Percentiles rank a stretch among this genome's conserved stretches.
Evolutionary conservation across 2,888 invertebrate species (phyloP).

Genomic region (Caprella mutica): DNA sequence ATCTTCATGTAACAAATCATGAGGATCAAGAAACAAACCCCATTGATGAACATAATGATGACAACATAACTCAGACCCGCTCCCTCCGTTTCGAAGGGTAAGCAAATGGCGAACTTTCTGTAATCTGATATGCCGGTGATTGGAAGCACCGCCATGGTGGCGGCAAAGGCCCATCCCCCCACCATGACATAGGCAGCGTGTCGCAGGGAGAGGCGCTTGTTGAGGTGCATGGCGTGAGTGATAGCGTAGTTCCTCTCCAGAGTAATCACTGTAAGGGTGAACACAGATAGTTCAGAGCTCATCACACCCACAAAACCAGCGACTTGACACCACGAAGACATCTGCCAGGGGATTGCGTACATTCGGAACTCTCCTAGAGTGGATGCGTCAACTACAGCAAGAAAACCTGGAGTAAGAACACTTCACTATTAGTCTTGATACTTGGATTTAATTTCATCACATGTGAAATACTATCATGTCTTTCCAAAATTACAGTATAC

Average conservation of each 20-base stretch:
- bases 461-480: too few relatives aligned
- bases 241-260: conserved; percentile 92
- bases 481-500: too few relatives aligned
- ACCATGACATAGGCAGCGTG: conserved; percentile 88
- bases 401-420: conserved; percentile 63
- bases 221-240: conserved; percentile 93
- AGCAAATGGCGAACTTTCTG: conserved; percentile 88
- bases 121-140: conserved; percentile 87
- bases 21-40: conserved; percentile 81
- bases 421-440: too few relatives aligned
- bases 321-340: conserved; percentile 80
- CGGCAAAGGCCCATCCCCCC: conserved; percentile 80
- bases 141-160: conserved; percentile 76
- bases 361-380: conserved; percentile 91
- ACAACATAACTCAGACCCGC: conserved; percentile 76
- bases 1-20: conserved; percentile 94
- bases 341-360: conserved; percentile 96
- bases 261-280: conserved; percentile 90
- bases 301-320: conserved; percentile 91
- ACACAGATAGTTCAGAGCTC: conserved; percentile 87
- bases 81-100: conserved; percentile 82
- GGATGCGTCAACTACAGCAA: conserved; percentile 90
- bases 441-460: too few relatives aligned
- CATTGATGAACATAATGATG: conserved; percentile 80
- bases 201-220: conserved; percentile 75